Base-by-base conservation (phyloP, 2,888 invertebrate species). In the Cecidostiba fungosa region DNA sequence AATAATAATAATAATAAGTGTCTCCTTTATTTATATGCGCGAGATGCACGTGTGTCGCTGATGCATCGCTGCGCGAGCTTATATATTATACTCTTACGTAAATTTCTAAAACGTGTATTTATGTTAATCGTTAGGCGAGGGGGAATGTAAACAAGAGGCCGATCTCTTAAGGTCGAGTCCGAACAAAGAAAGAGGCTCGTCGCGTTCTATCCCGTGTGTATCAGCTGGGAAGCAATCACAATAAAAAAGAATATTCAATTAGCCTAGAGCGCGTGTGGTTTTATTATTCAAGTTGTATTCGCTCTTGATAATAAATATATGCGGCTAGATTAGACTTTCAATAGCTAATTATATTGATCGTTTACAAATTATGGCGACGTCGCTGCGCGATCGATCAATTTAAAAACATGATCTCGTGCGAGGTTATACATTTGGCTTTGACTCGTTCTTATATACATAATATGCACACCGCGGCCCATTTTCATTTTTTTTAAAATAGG, bases 1-100 rank as follows among this genome's bases (percentile, higher is more conserved):
- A n/a, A n/a, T n/a, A n/a, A n/a, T n/a, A 72, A 39, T 72, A 72
- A 72, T 72, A 36, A 72, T 72, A 72, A 72, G 23, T 23, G 72
- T 43, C 43, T 43, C 23, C 43, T 72, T 72, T 70, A 39, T 39
- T 70, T 72, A 72, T n/a, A 23, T 29, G n/a, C 54, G n/a, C n/a
- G n/a, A 54, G 26, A 66, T 66, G 29, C 29, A 29, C 66, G 23
- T 29, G 12, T 43, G 12, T 43, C 43, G 43, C 12, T 10, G 43
- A 0, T 43, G 43, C 43, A 43, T 43, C 43, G 43, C 43, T 12
- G 43, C 43, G 6, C 36, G 36, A 3, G 36, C 36, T 0, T n/a
- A n/a, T n/a, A 1, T 14, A 10, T 8, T 26, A 29, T 16, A 16
- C 8, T 26, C 10, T 66, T 66, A 66, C 66, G 66, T 66, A 29